A percentile compares a stretch with the other conserved stretches of the same genome.
These are phyloP conservation scores for Rhizoglyphus robini DNA, from an alignment of 1,140 invertebrate species.

Conservation along the genomic window DNA sequence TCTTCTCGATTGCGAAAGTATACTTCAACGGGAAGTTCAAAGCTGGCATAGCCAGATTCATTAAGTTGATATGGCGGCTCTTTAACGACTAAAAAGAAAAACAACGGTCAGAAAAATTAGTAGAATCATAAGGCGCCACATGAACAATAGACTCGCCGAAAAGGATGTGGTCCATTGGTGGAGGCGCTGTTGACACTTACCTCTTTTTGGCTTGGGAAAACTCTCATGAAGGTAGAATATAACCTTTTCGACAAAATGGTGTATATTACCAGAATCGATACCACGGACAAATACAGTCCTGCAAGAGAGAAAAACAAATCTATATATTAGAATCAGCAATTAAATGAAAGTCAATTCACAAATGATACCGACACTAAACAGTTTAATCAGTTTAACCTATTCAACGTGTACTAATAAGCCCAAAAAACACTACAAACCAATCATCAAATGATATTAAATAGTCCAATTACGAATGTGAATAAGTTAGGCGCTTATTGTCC, in stretches of 20 bases:
- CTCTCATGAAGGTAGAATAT: slow-evolving; percentile 81
- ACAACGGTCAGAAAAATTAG: background rate
- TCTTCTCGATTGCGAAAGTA: slow-evolving; percentile 80
- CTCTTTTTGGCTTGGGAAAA: slow-evolving; percentile 71
- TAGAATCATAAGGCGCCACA: background rate
- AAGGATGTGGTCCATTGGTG: background rate
- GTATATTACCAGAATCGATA: slow-evolving; percentile 64
- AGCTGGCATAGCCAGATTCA: slow-evolving; percentile 89
- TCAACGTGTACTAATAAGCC: no score
- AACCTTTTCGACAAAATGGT: slow-evolving; percentile 85
- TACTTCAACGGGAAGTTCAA: slow-evolving; percentile 74
- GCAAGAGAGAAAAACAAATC: background rate
- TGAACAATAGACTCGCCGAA: slow-evolving; percentile 1
- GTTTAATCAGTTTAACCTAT: background rate
- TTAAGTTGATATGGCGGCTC: slow-evolving; percentile 78
- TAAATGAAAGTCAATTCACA: background rate
- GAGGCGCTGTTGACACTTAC: slow-evolving; percentile 15
- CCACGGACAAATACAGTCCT: slow-evolving; percentile 77
- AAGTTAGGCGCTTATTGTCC: no score
- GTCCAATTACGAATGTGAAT: no score
- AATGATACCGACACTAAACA: background rate
- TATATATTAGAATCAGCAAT: background rate
- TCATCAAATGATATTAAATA: no score
- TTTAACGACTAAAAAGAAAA: slow-evolving; percentile 53
- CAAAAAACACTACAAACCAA: no score